These are phyloP conservation scores for Metalampra italica DNA, from an alignment of 2,888 invertebrate genomes.

Conservation along the genomic window DNA sequence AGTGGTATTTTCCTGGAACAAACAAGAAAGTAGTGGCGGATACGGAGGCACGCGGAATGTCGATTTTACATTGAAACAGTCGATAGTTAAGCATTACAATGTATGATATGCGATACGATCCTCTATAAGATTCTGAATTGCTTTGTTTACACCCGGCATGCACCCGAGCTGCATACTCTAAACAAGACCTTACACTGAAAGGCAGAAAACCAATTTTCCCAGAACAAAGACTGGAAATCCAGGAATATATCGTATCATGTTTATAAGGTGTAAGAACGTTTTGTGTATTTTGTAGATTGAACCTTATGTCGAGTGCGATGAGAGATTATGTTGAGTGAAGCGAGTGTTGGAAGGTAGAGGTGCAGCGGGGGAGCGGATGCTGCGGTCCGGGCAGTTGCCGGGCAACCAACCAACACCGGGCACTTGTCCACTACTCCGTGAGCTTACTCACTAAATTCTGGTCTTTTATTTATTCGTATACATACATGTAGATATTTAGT, in stretches of 20 bases:
- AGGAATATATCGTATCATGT: slow-evolving; percentile 4
- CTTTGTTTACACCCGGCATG: slow-evolving; percentile 12
- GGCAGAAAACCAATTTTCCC: slow-evolving; percentile 7
- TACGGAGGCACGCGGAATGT: not conserved
- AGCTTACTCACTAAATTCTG: no score
- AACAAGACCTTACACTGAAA: slow-evolving; percentile 5
- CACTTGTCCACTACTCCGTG: slow-evolving; percentile 1
- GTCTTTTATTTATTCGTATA: no score
- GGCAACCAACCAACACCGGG: slow-evolving; percentile 19
- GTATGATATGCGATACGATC: no score
- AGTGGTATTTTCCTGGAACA: not conserved
- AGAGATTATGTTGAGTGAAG: not conserved
- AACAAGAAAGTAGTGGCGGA: not conserved
- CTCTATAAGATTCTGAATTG: not conserved
- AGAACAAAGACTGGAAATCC: not conserved
- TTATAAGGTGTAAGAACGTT: not conserved
- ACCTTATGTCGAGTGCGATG: not conserved
- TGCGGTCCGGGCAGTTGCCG: slow-evolving; percentile 25
- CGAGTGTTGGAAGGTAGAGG: slow-evolving; percentile 10
- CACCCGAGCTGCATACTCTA: not conserved
- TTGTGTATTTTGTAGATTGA: not conserved
- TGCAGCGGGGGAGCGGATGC: slow-evolving; percentile 15
- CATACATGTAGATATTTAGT: no score
- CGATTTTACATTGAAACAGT: no score
- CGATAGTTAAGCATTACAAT: no score